phyloP scores from a whole-genome alignment of 2,888 invertebrate genomes.

The Petrophora chlorosata region DNA sequence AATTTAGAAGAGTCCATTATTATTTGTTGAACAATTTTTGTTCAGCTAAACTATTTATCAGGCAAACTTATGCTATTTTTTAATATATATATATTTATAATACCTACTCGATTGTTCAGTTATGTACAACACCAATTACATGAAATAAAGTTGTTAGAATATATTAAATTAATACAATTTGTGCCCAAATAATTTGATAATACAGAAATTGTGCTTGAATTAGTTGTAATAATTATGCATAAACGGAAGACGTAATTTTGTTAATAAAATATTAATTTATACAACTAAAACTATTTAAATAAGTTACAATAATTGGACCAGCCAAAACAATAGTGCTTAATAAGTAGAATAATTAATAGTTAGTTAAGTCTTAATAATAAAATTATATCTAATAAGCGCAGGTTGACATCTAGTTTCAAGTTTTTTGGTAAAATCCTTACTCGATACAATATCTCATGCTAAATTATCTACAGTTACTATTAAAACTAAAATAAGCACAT shows the following conservation, averaged over 20 bases:
- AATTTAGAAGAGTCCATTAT: too few species aligned
- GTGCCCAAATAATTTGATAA: background rate
- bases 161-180: too few species aligned
- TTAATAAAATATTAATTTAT: background rate
- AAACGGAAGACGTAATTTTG: conserved; percentile 14
- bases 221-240: background rate
- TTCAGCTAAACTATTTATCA: too few species aligned
- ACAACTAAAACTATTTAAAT: conserved; percentile 4
- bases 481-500: conserved; percentile 48
- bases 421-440: conserved; percentile 32
- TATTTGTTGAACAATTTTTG: too few species aligned
- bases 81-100: too few species aligned
- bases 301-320: conserved; percentile 48
- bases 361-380: conserved; percentile 26
- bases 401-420: conserved; percentile 36
- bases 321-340: conserved; percentile 48
- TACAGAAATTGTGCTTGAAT: background rate
- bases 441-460: conserved; percentile 36
- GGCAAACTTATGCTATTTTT: too few species aligned
- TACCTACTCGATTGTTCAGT: too few species aligned
- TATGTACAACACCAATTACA: too few species aligned
- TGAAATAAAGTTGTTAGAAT: too few species aligned
- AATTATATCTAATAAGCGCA: conserved; percentile 41
- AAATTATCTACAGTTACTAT: conserved; percentile 33
- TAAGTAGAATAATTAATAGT: conserved; percentile 19